These are phyloP conservation scores for Tangara arthus DNA, from an alignment of 2,797 vertebrate genomes.

Conservation along the genomic window DNA sequence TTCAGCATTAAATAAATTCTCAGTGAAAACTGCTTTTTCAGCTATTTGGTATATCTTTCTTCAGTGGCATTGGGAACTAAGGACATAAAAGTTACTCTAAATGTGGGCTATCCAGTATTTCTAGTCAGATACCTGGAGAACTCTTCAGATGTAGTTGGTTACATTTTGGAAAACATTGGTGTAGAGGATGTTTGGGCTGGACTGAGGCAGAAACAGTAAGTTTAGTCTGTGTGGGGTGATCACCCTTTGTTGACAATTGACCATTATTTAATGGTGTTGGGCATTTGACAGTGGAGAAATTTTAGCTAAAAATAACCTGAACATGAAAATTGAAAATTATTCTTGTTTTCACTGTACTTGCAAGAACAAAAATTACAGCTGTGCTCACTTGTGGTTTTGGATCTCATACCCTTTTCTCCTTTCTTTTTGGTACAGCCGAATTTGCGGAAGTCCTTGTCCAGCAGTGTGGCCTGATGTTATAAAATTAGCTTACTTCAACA, in stretches of 20 bases:
- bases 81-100: not conserved
- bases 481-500: constrained; percentile 98
- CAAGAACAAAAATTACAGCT: not conserved
- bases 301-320: not conserved
- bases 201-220: not conserved
- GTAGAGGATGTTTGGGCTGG: not conserved
- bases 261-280: not conserved
- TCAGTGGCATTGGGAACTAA: not conserved
- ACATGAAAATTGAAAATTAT: not conserved
- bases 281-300: not conserved
- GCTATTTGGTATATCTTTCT: not conserved
- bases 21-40: not conserved
- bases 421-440: constrained; percentile 82
- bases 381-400: not conserved
- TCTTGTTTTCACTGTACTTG: not conserved
- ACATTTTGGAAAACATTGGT: not conserved
- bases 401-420: not conserved
- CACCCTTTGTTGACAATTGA: not conserved
- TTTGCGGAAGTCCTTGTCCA: constrained; percentile 96
- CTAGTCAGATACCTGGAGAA: not conserved
- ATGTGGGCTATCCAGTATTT: not conserved
- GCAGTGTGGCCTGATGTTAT: constrained; percentile 99
- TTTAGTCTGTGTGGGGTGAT: not conserved
- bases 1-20: not conserved
- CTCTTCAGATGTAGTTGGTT: not conserved